phyloP scores from a whole-genome alignment of 2,113 vertebrate species.

The Diglossa brunneiventris region DNA sequence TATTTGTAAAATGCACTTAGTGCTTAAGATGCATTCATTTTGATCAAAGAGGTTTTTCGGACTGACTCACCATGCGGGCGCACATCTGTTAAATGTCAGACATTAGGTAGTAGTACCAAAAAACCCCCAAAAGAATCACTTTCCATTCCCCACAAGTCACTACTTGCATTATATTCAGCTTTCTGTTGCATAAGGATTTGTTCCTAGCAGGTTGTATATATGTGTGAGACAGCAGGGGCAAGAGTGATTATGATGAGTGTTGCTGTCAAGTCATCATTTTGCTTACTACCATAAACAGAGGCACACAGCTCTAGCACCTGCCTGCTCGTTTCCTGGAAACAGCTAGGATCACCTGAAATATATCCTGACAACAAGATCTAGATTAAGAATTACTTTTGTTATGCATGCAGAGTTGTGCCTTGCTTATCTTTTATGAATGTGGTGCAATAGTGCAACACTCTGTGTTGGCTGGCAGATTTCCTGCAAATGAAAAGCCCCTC shows the following conservation, averaged over 20 bases:
- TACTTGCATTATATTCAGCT: neutral
- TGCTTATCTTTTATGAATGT: neutral
- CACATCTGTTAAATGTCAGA: conserved; percentile 38
- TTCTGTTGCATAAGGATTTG: neutral
- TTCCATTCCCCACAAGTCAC: conserved; percentile 13
- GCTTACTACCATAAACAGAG: neutral
- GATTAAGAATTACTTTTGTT: conserved; percentile 2
- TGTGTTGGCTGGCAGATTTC: neutral
- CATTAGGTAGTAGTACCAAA: neutral
- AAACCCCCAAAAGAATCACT: conserved; percentile 13
- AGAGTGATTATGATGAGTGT: neutral
- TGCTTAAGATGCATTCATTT: neutral
- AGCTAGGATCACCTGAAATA: conserved; percentile 1
- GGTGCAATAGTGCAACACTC: neutral
- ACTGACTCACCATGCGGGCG: neutral
- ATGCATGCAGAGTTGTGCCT: neutral
- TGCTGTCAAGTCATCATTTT: conserved; percentile 1
- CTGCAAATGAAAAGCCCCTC: neutral
- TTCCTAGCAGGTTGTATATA: neutral
- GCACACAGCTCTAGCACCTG: neutral
- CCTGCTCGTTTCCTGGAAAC: neutral
- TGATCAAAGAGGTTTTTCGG: conserved; percentile 12
- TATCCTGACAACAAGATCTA: neutral
- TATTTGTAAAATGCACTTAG: neutral
- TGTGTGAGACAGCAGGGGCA: conserved; percentile 5